A percentile compares a stretch with the other conserved stretches of the same genome.
These are phyloP conservation scores for Galagoides demidoff DNA, from an alignment of 2,797 vertebrate species.

Conservation along the genomic window DNA sequence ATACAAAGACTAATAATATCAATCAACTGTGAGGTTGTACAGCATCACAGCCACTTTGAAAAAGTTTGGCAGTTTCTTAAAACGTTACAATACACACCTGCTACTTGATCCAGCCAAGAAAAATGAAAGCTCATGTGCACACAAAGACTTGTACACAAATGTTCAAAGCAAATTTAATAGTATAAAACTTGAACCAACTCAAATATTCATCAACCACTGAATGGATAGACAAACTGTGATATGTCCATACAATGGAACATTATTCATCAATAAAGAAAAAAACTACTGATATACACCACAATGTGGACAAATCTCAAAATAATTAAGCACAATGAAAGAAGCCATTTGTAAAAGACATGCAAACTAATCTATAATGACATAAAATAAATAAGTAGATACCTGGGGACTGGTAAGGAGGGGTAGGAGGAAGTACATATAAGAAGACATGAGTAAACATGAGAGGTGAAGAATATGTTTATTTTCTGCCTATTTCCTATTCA, in stretches of 20 bases:
- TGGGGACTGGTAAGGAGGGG: neutral
- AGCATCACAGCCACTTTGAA: neutral
- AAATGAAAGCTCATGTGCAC: constrained; percentile 29
- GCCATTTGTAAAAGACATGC: neutral
- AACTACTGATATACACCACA: neutral
- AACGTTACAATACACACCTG: constrained; percentile 7
- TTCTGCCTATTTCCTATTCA: neutral
- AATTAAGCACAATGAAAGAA: constrained; percentile 28
- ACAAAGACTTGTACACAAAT: neutral
- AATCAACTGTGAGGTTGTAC: neutral
- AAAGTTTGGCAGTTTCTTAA: neutral
- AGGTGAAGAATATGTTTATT: neutral
- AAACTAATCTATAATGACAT: neutral
- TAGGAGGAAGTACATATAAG: neutral
- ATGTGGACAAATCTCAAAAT: constrained; percentile 35
- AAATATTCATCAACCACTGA: neutral
- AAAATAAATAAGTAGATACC: neutral
- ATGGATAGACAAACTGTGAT: neutral
- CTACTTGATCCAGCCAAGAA: neutral
- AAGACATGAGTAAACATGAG: neutral
- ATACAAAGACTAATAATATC: neutral
- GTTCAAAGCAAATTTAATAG: neutral
- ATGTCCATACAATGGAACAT: neutral
- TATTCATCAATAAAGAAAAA: constrained; percentile 39
- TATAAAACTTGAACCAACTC: constrained; percentile 20